A percentile compares a stretch with the other conserved stretches of the same genome.
Evolutionary conservation across 1,140 invertebrate genomes (phyloP).

Genomic region (Bombus soroeensis): DNA sequence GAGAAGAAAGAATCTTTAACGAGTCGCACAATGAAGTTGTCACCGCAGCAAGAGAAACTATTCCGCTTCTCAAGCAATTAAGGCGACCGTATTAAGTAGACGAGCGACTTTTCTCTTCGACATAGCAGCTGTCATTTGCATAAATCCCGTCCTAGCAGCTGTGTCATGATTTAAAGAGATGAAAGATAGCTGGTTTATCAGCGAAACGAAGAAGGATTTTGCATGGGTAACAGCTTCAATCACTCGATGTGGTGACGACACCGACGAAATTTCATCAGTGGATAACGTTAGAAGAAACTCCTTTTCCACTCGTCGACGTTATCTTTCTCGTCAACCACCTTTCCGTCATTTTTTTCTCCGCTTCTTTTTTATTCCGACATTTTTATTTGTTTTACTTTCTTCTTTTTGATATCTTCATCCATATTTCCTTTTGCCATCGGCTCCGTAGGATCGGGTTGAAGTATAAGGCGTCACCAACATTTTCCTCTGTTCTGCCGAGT

Average conservation of each 20-base stretch:
- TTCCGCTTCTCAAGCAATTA: slow-evolving; percentile 43
- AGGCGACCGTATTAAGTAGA: slow-evolving; percentile 39
- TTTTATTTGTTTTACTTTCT: neutral
- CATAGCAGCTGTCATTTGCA: slow-evolving; percentile 46
- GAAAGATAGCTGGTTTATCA: slow-evolving; percentile 59
- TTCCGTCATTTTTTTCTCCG: slow-evolving; percentile 10
- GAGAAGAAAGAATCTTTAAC: neutral
- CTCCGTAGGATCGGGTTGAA: slow-evolving; percentile 43
- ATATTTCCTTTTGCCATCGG: neutral
- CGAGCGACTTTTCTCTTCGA: slow-evolving; percentile 49
- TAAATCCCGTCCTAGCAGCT: slow-evolving; percentile 17
- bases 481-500: neutral
- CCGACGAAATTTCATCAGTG: slow-evolving; percentile 36
- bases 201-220: slow-evolving; percentile 35
- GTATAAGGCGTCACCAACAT: slow-evolving; percentile 45
- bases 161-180: slow-evolving; percentile 49
- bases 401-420: neutral
- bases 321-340: neutral
- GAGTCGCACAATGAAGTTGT: slow-evolving; percentile 24
- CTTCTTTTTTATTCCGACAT: neutral
- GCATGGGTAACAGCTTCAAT: slow-evolving; percentile 55
- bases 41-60: slow-evolving; percentile 9
- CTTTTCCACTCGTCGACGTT: neutral
- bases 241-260: slow-evolving; percentile 36
- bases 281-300: slow-evolving; percentile 3